Evolutionary conservation across 2,797 vertebrate genomes (phyloP), one percentile per base, ranked within the genome.

Genomic region (Mus spretus): DNA sequence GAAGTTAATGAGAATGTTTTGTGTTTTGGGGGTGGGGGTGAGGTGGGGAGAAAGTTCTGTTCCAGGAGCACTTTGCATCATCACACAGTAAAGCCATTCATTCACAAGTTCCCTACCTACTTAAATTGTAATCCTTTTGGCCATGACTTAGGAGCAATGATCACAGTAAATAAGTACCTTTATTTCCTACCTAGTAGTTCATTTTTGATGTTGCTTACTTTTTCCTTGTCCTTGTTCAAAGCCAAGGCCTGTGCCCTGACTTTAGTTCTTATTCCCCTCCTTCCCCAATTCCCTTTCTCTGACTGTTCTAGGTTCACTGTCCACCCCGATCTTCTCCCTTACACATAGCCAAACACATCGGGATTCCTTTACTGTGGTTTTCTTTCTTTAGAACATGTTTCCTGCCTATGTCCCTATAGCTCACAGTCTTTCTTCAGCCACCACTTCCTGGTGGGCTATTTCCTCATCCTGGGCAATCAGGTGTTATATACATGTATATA

Each of bases 211-310:
- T 57, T 59, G 13, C 61, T 90, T 20, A 77, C 19, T 40, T 63
- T 91, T 81, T 92, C 37, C 82, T 90, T 75, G 50, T 72, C 50
- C 8, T 37, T 89, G 40, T 67, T 17, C 47, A 91, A 86, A 97
- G 14, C 15, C 72, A 87, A 63, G 77, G 12, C 31, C 28, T 37
- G 44, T 77, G 50, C 6, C 31, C 26, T 92, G 70, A 70, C 77
- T 11, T 44, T 24, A 28, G 61, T 26, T 72, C 22, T 31, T 82
- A n/a, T 26, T 92, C 24, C 12, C 65, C 53, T 74, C 14, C 85
- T 31, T 55, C 65, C 20, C 14, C 0, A 0, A 12, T 5, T 50
- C 11, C 14, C 83, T 53, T 70, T 89, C 20, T 37, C 15, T 19
- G 1, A 22, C n/a, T 89, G 22, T 6, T 61, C 1, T 17, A 9